These are phyloP conservation scores for Zaprionus capensis DNA, from an alignment of 1,140 invertebrate species.

Conservation along the genomic window DNA sequence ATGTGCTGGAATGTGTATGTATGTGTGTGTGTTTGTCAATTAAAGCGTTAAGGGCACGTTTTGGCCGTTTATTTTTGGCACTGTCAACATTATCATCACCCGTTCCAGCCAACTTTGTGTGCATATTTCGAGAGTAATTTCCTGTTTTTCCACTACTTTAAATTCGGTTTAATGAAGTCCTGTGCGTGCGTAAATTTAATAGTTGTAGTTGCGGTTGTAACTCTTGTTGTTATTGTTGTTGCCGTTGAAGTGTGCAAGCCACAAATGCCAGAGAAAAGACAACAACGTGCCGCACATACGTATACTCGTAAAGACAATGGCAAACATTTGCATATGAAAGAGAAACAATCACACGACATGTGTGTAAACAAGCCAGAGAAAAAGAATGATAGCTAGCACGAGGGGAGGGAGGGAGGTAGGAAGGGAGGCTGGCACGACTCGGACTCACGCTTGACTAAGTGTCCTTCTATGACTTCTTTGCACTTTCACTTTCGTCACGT, in stretches of 20 bases:
- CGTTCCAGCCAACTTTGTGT: constrained; percentile 31
- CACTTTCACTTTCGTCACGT: constrained; percentile 54
- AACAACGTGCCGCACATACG: constrained; percentile 7
- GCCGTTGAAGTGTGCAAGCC: background rate
- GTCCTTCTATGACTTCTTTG: constrained; percentile 46
- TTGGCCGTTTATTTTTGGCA: constrained; percentile 55
- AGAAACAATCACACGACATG: constrained; percentile 33
- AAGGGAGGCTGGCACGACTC: background rate
- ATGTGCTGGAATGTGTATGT: background rate
- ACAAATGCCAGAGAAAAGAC: constrained; percentile 14
- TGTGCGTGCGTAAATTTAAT: constrained; percentile 52
- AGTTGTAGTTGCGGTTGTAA: constrained; percentile 1
- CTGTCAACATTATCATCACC: constrained; percentile 35
- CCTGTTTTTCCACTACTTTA: constrained; percentile 46
- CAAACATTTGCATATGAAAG: constrained; percentile 40
- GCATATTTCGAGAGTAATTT: constrained; percentile 62
- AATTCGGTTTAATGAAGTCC: constrained; percentile 64
- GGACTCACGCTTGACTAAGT: constrained; percentile 24
- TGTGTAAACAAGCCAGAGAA: constrained; percentile 40
- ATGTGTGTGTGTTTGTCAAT: constrained; percentile 29
- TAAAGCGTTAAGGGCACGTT: constrained; percentile 66
- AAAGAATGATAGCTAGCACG: background rate
- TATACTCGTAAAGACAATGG: constrained; percentile 18
- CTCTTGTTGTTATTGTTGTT: background rate
- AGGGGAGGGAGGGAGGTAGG: background rate